Evolutionary conservation across 2,113 vertebrate genomes (phyloP).

Genomic region (Centropus bengalensis): DNA sequence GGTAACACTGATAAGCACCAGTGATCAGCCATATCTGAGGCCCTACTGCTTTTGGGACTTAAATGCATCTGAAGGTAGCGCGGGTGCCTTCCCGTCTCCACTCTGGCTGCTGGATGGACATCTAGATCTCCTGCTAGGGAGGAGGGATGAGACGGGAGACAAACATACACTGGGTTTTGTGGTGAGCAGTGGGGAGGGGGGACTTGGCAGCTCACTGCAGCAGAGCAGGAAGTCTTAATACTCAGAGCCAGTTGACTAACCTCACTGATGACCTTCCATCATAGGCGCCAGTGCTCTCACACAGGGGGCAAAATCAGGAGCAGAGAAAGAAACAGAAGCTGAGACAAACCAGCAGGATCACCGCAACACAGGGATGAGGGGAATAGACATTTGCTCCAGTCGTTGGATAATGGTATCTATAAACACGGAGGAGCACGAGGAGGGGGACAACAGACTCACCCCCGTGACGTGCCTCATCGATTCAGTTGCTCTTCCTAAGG

Average conservation of each 20-base stretch:
- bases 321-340: not conserved
- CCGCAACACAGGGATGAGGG: not conserved
- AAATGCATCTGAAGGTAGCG: not conserved
- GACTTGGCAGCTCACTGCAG: conserved; percentile 10
- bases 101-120: not conserved
- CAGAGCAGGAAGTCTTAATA: conserved; percentile 41
- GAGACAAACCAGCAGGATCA: not conserved
- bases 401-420: not conserved
- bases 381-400: not conserved
- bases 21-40: not conserved
- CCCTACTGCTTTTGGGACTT: not conserved
- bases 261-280: conserved; percentile 25
- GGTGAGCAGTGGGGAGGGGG: not conserved
- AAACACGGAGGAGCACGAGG: not conserved
- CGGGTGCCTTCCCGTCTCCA: not conserved
- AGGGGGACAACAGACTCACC: not conserved
- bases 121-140: not conserved
- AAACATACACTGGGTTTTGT: conserved; percentile 20
- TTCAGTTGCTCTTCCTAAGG: not conserved
- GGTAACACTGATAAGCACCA: not conserved
- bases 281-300: not conserved
- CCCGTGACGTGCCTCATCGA: not conserved
- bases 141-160: conserved; percentile 1
- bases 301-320: not conserved
- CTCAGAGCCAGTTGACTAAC: conserved; percentile 22